These are phyloP conservation scores for Platynereis dumerilii DNA, from an alignment of 2,888 invertebrate species.

Conservation along the genomic window DNA sequence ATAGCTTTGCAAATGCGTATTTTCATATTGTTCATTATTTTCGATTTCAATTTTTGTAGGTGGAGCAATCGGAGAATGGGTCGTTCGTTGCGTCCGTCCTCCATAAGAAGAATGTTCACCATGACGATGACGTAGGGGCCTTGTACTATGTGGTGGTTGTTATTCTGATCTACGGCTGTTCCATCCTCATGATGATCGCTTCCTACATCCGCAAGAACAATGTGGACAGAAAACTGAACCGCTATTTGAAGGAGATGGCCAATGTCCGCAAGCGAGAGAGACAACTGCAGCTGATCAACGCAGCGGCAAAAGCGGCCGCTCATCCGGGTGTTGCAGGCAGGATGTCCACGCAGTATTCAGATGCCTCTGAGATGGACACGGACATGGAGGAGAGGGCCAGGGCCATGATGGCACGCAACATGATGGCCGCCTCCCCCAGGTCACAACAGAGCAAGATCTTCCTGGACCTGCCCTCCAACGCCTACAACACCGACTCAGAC, in stretches of 20 bases:
- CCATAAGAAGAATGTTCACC: conserved; percentile 9
- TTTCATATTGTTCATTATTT: no score
- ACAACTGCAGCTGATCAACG: conserved; percentile 33
- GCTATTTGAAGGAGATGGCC: conserved; percentile 51
- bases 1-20: no score
- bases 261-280: conserved; percentile 36
- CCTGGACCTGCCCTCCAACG: conserved; percentile 11
- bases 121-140: conserved; percentile 53
- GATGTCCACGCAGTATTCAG: not conserved
- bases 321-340: not conserved
- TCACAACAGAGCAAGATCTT: conserved; percentile 7
- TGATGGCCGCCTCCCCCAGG: not conserved
- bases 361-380: not conserved
- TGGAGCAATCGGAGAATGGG: conserved; percentile 31
- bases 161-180: conserved; percentile 59
- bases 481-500: conserved; percentile 19
- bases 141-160: conserved; percentile 62
- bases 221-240: conserved; percentile 55
- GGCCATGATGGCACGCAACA: not conserved
- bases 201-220: conserved; percentile 61
- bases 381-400: not conserved
- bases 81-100: conserved; percentile 29
- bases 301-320: conserved; percentile 32
- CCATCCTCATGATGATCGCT: conserved; percentile 62
- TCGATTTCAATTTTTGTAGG: conserved; percentile 3